Base-by-base conservation (phyloP, 1,140 invertebrate species). In the Eueides isabella region DNA sequence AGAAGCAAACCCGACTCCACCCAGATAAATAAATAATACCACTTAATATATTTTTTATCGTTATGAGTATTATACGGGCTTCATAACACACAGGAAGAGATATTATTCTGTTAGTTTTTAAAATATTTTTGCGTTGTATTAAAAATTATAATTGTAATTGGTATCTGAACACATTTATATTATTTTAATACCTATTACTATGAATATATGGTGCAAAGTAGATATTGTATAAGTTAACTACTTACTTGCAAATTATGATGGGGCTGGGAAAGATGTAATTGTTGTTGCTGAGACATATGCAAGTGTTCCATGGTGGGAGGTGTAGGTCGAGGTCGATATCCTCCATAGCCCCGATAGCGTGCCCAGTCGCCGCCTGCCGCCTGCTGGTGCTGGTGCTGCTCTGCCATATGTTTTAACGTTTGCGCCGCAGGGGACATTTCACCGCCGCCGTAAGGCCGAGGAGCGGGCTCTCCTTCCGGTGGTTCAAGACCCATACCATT, bases 321-420 rank as follows among this genome's bases (percentile, higher is more conserved):
- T 92, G 95, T 94, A 1, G 95, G 95, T 5, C 95, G 94, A 61
- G 95, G 95, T 68, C 95, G 92, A 14, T 95, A 95, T 61, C 94
- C 94, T 67, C 94, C 94, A 84, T 95, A 95, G n/a, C 93, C 89
- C 71, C 95, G 93, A 86, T 96, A 95, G 14, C 96, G 95, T 77
- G 85, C 84, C 88, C 86, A 87, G 76, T 91, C 89, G 3, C 85
- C 90, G 30, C 86, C 88, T 29, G 85, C 83, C 44, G 87, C 98
- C 90, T 98, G 97, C 91, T 98, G 98, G 88, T 99, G 98, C 86
- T 99, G 98, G 88, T 99, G 98, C 86, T 99, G 98, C 85, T 98
- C 98, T 5, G 98, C 98, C 98, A 98, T 98, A 82, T 98, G 98
- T 88, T 98, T 98, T 12, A 99, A 93, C 0, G 98, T 98, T 92